Evolutionary conservation across 2,797 vertebrate genomes (phyloP).

Genomic region (Gadopsis bispinosus): DNA sequence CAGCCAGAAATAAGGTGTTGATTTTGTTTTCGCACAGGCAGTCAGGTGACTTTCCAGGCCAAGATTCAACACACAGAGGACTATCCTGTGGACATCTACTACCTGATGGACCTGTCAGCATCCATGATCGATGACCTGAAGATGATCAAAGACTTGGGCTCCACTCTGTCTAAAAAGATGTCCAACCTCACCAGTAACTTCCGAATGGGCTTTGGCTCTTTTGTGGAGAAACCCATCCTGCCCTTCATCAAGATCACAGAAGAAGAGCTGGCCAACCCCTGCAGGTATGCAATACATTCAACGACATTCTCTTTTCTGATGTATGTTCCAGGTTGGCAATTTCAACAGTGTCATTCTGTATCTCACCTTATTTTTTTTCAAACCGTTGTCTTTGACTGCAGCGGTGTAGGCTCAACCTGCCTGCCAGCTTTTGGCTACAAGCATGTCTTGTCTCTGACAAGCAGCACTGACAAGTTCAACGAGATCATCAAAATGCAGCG

Average conservation of each 20-base stretch:
- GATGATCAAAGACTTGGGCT: conserved; percentile 93
- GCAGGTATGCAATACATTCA: conserved; percentile 84
- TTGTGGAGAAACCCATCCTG: conserved; percentile 97
- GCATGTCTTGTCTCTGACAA: conserved; percentile 93
- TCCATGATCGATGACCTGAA: conserved; percentile 95
- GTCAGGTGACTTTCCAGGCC: conserved; percentile 91
- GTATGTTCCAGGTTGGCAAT: not conserved
- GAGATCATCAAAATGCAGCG: conserved; percentile 90
- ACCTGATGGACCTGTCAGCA: conserved; percentile 98
- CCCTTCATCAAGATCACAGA: conserved; percentile 93
- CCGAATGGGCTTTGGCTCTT: conserved; percentile 96
- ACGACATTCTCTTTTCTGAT: not conserved
- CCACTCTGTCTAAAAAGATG: conserved; percentile 94
- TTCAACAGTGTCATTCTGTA: not conserved
- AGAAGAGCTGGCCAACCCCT: conserved; percentile 91
- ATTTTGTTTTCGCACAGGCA: conserved; percentile 80
- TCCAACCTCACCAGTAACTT: conserved; percentile 96
- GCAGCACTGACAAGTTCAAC: conserved; percentile 92
- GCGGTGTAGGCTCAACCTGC: conserved; percentile 80
- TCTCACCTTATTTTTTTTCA: not conserved
- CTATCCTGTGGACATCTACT: conserved; percentile 98
- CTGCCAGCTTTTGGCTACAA: conserved; percentile 95
- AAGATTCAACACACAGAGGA: conserved; percentile 94
- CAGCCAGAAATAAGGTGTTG: not conserved
- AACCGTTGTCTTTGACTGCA: conserved; percentile 60